These are phyloP conservation scores for Poeciliopsis paucimaculata DNA, from an alignment of 2,797 vertebrate species.

Conservation along the genomic window DNA sequence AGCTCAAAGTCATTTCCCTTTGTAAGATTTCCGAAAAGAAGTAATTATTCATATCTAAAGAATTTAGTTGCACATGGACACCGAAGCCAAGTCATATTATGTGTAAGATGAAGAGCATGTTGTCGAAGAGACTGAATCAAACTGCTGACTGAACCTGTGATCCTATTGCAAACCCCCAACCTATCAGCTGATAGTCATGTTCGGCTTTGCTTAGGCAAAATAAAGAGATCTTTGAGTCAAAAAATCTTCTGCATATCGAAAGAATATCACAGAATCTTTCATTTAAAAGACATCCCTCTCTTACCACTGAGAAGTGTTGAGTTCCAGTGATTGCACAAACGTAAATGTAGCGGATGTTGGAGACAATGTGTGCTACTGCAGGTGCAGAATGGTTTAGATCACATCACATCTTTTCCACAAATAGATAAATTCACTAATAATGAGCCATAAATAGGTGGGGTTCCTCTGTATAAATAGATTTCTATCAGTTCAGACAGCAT, in stretches of 20 bases:
- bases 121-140: neutral
- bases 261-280: neutral
- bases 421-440: neutral
- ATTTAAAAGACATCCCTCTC: neutral
- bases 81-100: neutral
- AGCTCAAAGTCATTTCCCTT: neutral
- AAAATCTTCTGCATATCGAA: neutral
- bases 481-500: neutral
- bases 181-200: conserved; percentile 54
- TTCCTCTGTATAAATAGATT: neutral
- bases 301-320: neutral
- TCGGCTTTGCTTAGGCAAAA: conserved; percentile 4
- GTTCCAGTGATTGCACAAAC: neutral
- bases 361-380: neutral
- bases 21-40: neutral
- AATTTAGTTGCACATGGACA: neutral
- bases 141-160: conserved; percentile 44
- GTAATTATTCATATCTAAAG: neutral
- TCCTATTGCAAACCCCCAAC: neutral
- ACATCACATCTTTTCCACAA: neutral
- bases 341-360: neutral
- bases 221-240: neutral
- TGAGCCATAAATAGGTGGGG: neutral
- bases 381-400: neutral
- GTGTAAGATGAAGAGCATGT: neutral